phyloP scores from a whole-genome alignment of 2,113 vertebrate genomes.

The Callipepla squamata region DNA sequence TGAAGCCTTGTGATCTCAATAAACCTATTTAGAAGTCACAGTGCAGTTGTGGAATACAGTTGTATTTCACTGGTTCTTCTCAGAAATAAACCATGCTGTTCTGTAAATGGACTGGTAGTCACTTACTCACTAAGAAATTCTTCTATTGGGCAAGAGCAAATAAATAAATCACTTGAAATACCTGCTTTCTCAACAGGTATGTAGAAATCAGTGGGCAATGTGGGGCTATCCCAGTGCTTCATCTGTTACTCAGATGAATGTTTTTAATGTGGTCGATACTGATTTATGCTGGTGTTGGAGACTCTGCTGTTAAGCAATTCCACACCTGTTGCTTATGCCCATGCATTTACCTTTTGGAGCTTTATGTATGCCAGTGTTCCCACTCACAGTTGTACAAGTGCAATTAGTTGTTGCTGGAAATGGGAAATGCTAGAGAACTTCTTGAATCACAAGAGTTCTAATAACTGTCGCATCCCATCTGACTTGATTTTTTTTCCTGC shows the following conservation, averaged over 20 bases:
- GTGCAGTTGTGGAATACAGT: too few species aligned
- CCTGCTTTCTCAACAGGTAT: background rate
- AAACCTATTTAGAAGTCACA: background rate
- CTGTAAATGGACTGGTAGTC: background rate
- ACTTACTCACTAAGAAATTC: background rate
- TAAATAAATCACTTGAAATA: background rate
- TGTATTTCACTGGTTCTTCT: background rate
- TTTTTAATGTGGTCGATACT: background rate
- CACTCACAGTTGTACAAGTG: background rate
- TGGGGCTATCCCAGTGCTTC: background rate
- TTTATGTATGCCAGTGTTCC: background rate
- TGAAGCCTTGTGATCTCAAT: background rate
- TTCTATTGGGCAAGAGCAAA: background rate
- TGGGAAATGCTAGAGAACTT: background rate
- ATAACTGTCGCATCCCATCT: fast-evolving
- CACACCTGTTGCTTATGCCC: background rate
- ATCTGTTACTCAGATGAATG: background rate
- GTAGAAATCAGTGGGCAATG: background rate
- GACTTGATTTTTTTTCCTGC: background rate
- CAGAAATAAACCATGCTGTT: fast-evolving
- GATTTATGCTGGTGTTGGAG: background rate
- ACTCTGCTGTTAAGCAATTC: background rate
- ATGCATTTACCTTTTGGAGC: background rate
- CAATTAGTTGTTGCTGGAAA: background rate
- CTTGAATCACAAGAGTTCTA: background rate